Base-by-base conservation (phyloP, 1,140 invertebrate species). In the Mylabris phalerata region DNA sequence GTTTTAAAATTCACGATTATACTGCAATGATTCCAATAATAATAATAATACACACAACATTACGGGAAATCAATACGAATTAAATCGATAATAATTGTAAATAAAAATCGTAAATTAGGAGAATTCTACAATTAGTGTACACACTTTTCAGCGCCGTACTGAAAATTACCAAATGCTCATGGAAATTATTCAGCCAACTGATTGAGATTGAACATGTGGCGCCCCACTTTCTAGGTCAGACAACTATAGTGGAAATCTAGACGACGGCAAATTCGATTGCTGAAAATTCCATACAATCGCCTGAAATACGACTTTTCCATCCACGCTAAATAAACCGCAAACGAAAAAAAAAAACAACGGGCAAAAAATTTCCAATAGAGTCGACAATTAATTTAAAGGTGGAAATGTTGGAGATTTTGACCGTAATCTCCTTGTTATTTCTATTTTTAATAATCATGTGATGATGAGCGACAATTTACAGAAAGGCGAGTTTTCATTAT, bases 161-260 rank as follows among this genome's bases (percentile, higher is more conserved):
- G 51, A 54, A 54, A 54, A 45, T 54, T 42, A 54, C 32, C 19
- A 32, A 54, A 32, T 54, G 42, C 46, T 45, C 42, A 27, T 32
- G 26, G 41, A 24, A 46, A 44, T 32, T 43, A 52, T 52, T 52
- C 50, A 52, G 39, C 32, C 4, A 32, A 43, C 32, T 52, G 32
- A 54, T 43, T 52, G 50, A 42, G 51, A 45, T 39, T 47, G 50
- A 7, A 32, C 32, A 32, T 32, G 49, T 55, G 57, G 56, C 63
- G 66, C 64, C 66, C 47, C 64, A 54, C 59, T 57, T 48, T 56
- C 61, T 66, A 64, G 66, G 66, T 67, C 66, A 66, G 52, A 51
- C 46, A 67, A 63, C 57, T 64, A 65, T 38, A 44, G 50, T 38
- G 7, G 4, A 32, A 32, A 32, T 32, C 4, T 7, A 32, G 60